These are phyloP conservation scores for Musca vetustissima DNA, from an alignment of 1,140 invertebrate species.

Conservation along the genomic window DNA sequence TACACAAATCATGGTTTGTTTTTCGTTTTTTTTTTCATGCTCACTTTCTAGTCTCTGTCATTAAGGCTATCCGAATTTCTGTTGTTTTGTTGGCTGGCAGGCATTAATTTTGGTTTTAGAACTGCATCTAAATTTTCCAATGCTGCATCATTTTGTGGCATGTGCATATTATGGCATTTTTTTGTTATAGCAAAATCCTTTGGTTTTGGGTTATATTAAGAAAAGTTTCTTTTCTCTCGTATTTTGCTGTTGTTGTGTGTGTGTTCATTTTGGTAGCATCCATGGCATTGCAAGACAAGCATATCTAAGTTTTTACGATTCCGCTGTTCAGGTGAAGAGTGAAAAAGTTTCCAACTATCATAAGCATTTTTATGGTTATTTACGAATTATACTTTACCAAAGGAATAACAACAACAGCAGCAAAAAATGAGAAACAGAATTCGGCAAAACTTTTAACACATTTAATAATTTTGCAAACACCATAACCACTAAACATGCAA, in stretches of 20 bases:
- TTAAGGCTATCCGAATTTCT: neutral
- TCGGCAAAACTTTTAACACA: slow-evolving; percentile 17
- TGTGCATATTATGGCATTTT: no score
- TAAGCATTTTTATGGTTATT: slow-evolving; percentile 15
- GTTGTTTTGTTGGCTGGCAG: neutral
- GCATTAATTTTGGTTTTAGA: no score
- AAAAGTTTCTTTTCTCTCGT: no score
- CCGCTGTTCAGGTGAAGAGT: neutral
- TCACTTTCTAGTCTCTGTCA: neutral
- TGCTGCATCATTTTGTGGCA: no score
- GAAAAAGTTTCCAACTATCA: neutral
- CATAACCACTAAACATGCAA: slow-evolving; percentile 11
- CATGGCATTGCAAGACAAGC: no score
- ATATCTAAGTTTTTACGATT: no score
- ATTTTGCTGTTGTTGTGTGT: no score
- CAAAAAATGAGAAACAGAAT: neutral
- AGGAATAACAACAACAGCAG: neutral
- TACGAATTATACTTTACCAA: slow-evolving; percentile 1
- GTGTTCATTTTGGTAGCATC: no score
- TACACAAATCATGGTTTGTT: neutral
- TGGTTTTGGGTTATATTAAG: no score
- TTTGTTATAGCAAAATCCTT: no score
- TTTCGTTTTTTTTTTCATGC: no score
- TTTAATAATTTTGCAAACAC: slow-evolving; percentile 17
- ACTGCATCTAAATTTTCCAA: no score